These are phyloP conservation scores for Pogonognathellus flavescens DNA, from an alignment of 1,140 invertebrate species.

Conservation along the genomic window DNA sequence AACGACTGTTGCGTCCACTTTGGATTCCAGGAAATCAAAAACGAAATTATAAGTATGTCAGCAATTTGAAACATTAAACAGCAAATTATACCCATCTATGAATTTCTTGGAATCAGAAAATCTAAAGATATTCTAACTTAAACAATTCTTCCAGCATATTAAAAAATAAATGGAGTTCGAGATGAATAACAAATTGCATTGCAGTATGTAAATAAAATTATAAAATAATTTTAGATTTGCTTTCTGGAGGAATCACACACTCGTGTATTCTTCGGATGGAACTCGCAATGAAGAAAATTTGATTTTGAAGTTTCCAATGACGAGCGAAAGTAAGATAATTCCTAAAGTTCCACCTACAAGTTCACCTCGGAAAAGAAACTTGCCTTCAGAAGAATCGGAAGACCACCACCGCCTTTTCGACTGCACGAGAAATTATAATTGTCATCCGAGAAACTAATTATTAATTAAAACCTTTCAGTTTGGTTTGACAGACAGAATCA, in stretches of 20 bases:
- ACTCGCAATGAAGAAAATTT: background rate
- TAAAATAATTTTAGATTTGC: background rate
- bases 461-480: background rate
- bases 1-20: conserved; percentile 25
- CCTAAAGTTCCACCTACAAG: background rate
- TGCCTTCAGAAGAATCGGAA: background rate
- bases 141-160: no score
- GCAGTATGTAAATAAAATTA: no score
- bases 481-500: background rate
- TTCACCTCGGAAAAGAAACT: no score
- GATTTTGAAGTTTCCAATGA: background rate
- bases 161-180: no score
- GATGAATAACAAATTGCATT: no score
- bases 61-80: no score
- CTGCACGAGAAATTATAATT: conserved; percentile 12
- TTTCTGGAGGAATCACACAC: background rate
- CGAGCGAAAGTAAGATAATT: background rate
- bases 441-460: background rate
- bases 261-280: conserved; percentile 5
- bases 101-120: no score
- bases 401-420: no score
- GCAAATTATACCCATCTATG: no score
- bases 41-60: background rate
- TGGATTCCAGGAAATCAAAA: conserved; percentile 37
- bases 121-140: no score